phyloP scores from a whole-genome alignment of 2,888 invertebrate genomes.

The Drosophila nr. perissopoda region DNA sequence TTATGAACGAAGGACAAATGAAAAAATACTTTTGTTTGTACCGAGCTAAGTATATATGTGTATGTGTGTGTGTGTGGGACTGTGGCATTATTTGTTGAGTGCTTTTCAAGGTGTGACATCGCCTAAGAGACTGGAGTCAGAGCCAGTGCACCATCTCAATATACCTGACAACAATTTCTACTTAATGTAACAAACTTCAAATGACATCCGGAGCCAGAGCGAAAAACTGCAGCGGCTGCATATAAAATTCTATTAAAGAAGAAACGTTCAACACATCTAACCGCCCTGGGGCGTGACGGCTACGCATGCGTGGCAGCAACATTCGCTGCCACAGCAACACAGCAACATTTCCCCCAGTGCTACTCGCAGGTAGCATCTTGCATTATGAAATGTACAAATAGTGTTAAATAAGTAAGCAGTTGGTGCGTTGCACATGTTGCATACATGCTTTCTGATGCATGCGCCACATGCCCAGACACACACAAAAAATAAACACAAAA shows the following conservation, averaged over 20 bases:
- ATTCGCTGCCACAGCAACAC: slow-evolving; percentile 12
- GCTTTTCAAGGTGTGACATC: slow-evolving; percentile 68
- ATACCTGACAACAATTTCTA: slow-evolving; percentile 65
- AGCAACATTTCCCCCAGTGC: slow-evolving; percentile 15
- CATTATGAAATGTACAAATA: slow-evolving; percentile 75
- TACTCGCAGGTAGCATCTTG: slow-evolving; percentile 31
- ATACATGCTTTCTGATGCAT: slow-evolving; percentile 33
- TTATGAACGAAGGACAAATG: slow-evolving; percentile 38
- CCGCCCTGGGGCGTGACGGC: slow-evolving; percentile 39
- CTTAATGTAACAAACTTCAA: slow-evolving; percentile 51
- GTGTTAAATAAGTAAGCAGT: slow-evolving; percentile 75
- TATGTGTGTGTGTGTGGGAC: neutral
- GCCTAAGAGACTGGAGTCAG: slow-evolving; percentile 41
- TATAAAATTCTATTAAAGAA: slow-evolving; percentile 12
- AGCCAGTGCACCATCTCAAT: slow-evolving; percentile 27
- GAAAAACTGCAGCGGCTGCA: slow-evolving; percentile 1
- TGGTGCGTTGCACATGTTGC: slow-evolving; percentile 58
- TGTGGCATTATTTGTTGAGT: slow-evolving; percentile 66
- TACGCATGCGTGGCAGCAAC: slow-evolving; percentile 70
- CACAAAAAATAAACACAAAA: slow-evolving; percentile 1
- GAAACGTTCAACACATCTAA: slow-evolving; percentile 17
- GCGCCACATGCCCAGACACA: slow-evolving; percentile 24
- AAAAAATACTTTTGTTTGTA: slow-evolving; percentile 8
- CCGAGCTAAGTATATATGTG: neutral
- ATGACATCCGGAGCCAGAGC: slow-evolving; percentile 29